Base-by-base conservation (phyloP, 1,140 invertebrate genomes). In the Drosophila novamexicana region DNA sequence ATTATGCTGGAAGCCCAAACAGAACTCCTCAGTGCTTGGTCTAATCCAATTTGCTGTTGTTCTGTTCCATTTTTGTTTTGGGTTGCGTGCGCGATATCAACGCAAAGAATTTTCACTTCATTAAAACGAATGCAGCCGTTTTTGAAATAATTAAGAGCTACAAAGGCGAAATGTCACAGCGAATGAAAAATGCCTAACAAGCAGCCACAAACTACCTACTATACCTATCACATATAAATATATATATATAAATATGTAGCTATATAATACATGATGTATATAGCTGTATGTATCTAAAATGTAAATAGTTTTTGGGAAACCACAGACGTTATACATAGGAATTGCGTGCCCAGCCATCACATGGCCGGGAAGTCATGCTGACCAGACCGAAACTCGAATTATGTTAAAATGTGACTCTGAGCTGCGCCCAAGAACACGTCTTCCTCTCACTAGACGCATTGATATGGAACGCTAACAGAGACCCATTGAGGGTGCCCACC, bases 71-170 rank as follows among this genome's bases (percentile, higher is more conserved):
- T 68, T 49, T 40, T 62, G 56, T 78, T 68, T 72, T 75, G 45
- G 79, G 61, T 89, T 91, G 88, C 89, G 89, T 91, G 89, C 65
- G 66, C 65, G 81, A 75, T 91, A 91, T 89, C 89, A 79, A 72
- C 70, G 52, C 71, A 74, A 91, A 68, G 89, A 91, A 89, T 91
- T 91, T 91, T 91, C 89, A 91, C 89, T 91, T 91, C 89, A 91
- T 91, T 91, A 91, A 91, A 91, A 88, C 78, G 81, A 91, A 91
- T 91, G 88, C 88, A 84, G 75, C 72, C 82, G 81, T 83, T 84
- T 90, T 90, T 79, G 86, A 90, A 90, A 86, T 90, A 90, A 90
- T 80, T 83, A 90, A 90, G 88, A 85, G 77, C 77, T 82, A 90
- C 79, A 86, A 90, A 90, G 82, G 81, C 82, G 69, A 81, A 90